Percentiles rank a stretch among this genome's conserved stretches.
Evolutionary conservation across 2,888 invertebrate genomes (phyloP).

Genomic region (Ormia ochracea): DNA sequence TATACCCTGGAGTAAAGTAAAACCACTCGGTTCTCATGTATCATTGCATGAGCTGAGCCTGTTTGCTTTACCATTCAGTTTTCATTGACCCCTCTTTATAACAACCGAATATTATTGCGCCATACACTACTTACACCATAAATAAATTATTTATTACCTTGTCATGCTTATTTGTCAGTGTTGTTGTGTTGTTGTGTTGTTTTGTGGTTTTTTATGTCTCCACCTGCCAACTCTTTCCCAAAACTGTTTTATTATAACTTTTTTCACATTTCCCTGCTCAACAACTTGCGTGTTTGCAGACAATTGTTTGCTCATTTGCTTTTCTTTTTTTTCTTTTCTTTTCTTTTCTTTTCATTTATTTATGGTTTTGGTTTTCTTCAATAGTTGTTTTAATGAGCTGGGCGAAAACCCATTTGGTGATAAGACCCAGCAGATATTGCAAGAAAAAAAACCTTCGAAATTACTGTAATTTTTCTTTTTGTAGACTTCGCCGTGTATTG

Average conservation of each 20-base stretch:
- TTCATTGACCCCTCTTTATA: not conserved
- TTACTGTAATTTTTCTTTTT: conserved; percentile 8
- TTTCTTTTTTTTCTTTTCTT: not conserved
- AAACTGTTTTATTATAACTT: not conserved
- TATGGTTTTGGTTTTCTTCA: not conserved
- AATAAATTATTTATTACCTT: conserved; percentile 47
- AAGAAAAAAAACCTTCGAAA: conserved; percentile 1
- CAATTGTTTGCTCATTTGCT: conserved; percentile 11
- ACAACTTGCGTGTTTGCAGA: conserved; percentile 23
- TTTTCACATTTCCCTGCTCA: not conserved
- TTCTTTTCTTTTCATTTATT: not conserved
- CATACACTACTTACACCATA: not conserved
- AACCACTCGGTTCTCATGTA: not conserved
- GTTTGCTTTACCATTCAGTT: not conserved
- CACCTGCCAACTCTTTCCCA: not conserved
- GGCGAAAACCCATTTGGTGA: not conserved
- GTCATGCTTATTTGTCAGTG: conserved; percentile 46
- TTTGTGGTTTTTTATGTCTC: not conserved
- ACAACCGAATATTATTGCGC: not conserved
- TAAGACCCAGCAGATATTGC: not conserved
- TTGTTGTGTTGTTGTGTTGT: too few relatives aligned
- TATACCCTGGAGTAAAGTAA: not conserved
- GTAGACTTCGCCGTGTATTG: not conserved
- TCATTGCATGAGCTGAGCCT: not conserved
- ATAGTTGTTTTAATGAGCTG: not conserved